Evolutionary conservation across 2,113 vertebrate genomes (phyloP).

Genomic region (Corythornis cristatus): DNA sequence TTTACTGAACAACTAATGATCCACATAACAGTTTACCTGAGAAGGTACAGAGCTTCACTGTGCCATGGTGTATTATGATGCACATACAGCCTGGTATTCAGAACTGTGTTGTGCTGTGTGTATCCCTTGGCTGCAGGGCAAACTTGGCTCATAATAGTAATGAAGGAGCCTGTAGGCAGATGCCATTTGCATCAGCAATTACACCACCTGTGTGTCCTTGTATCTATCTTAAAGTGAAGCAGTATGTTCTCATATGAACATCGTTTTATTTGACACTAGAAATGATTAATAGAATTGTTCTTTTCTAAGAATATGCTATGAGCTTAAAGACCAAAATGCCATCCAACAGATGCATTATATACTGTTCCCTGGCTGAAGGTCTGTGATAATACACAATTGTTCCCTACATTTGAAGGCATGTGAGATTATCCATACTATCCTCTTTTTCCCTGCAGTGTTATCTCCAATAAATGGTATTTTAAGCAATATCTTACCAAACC

Average conservation of each 20-base stretch:
- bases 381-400: background rate
- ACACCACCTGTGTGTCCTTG: background rate
- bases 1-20: background rate
- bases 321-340: slow-evolving; percentile 1
- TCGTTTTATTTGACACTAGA: background rate
- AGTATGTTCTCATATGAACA: background rate
- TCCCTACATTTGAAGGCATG: background rate
- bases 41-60: background rate
- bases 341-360: background rate
- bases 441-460: background rate
- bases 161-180: background rate
- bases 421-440: background rate
- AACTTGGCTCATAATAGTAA: background rate
- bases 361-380: background rate
- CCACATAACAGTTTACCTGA: background rate
- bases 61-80: fast-evolving
- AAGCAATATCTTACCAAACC: background rate
- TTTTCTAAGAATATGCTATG: background rate
- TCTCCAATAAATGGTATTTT: background rate
- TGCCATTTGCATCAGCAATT: background rate
- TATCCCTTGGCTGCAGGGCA: background rate
- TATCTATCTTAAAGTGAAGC: background rate
- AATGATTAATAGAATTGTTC: slow-evolving; percentile 31
- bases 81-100: background rate
- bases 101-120: background rate